These are phyloP conservation scores for Chlorocebus sabaeus DNA, from an alignment of 2,113 vertebrate genomes.

Conservation along the genomic window DNA sequence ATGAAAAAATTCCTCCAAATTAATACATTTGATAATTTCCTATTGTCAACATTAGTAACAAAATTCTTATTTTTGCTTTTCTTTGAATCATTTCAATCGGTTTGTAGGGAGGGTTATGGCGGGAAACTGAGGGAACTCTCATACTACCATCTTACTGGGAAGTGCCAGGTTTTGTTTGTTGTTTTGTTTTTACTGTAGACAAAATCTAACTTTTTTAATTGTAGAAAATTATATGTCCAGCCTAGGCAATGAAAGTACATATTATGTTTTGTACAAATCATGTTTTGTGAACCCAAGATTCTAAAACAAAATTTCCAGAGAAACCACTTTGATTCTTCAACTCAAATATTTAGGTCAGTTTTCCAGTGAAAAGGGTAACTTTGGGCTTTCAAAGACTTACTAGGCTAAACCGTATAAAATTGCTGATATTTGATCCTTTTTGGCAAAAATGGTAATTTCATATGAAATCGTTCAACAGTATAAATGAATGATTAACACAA, in stretches of 20 bases:
- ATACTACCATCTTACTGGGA: not conserved
- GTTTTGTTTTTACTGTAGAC: not conserved
- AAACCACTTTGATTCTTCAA: not conserved
- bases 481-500: not conserved
- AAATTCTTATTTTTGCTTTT: not conserved
- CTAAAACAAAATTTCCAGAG: not conserved
- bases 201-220: not conserved
- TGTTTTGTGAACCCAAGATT: not conserved
- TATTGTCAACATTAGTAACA: not conserved
- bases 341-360: not conserved
- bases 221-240: not conserved
- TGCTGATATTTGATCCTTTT: not conserved
- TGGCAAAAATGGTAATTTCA: not conserved
- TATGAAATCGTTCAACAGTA: not conserved
- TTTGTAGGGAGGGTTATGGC: not conserved
- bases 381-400: not conserved
- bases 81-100: not conserved
- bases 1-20: not conserved
- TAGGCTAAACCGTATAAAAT: not conserved
- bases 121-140: not conserved
- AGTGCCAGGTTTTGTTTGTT: not conserved
- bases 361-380: not conserved
- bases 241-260: not conserved
- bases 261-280: not conserved
- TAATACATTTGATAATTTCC: not conserved